Percentiles rank a stretch among this genome's conserved stretches.
phyloP scores from a whole-genome alignment of 2,888 invertebrate species.

The Pandemis corylana region DNA sequence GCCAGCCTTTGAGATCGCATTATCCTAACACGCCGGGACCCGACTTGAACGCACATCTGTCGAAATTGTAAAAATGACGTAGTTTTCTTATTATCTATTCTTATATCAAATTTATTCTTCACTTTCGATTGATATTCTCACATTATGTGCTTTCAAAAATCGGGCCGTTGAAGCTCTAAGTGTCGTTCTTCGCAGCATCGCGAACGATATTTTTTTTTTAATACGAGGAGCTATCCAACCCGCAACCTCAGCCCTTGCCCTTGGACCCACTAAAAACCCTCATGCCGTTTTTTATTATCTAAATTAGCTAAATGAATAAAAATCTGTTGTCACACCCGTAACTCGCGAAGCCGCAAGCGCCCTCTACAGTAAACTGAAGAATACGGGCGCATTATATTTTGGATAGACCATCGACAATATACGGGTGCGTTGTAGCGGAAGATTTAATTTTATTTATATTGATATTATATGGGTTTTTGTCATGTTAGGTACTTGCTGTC shows the following conservation, averaged over 20 bases:
- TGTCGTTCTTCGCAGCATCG: too few species aligned
- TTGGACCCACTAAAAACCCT: conserved; percentile 45
- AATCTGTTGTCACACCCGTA: conserved; percentile 42
- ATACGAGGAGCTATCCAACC: neutral
- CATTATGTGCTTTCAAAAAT: too few species aligned
- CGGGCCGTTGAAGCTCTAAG: too few species aligned
- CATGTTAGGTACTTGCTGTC: neutral
- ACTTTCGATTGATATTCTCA: too few species aligned
- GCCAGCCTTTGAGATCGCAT: too few species aligned
- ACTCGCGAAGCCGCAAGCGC: conserved; percentile 46
- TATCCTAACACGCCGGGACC: too few species aligned
- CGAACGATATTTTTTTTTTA: neutral
- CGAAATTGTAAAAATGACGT: too few species aligned
- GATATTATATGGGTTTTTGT: conserved; percentile 33
- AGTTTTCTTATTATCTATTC: too few species aligned
- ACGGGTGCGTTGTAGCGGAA: conserved; percentile 50
- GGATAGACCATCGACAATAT: conserved; percentile 47
- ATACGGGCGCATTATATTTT: conserved; percentile 50
- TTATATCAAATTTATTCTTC: too few species aligned
- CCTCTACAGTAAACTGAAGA: conserved; percentile 43
- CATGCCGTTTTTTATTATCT: conserved; percentile 51
- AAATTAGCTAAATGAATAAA: conserved; percentile 52
- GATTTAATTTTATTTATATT: conserved; percentile 35
- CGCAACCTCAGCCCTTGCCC: conserved; percentile 26
- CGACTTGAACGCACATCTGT: too few species aligned